Percentiles rank a stretch among this genome's conserved stretches.
Conservation (phyloP, 2,113 vertebrate species). For the Emydura subglobosa region DNA sequence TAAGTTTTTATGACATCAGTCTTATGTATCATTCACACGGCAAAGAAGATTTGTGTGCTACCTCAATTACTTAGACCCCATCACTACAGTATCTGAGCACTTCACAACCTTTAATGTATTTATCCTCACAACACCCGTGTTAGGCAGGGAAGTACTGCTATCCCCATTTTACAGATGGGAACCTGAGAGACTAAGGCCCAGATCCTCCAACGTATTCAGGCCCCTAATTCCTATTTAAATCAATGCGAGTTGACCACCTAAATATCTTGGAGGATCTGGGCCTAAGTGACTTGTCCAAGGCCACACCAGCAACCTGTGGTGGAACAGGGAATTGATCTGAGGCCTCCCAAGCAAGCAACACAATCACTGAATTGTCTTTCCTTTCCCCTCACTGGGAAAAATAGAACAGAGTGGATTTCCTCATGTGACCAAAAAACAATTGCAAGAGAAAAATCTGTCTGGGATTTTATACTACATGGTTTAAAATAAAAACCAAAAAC, state of each 20-base stretch:
- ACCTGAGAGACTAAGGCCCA: not conserved
- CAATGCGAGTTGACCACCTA: not conserved
- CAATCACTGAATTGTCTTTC: not conserved
- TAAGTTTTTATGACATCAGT: not conserved
- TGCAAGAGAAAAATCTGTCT: not conserved
- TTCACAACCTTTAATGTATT: not conserved
- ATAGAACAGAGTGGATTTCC: not conserved
- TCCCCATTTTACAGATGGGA: not conserved
- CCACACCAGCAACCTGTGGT: not conserved
- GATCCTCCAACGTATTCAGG: not conserved
- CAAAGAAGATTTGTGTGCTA: not conserved
- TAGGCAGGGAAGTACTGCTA: not conserved
- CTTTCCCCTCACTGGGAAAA: not conserved
- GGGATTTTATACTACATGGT: not conserved
- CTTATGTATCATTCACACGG: not conserved
- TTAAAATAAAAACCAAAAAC: constrained; percentile 3
- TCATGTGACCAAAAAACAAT: not conserved
- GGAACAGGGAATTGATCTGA: not conserved
- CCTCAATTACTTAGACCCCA: not conserved
- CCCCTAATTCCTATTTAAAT: not conserved
- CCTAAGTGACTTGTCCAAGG: not conserved
- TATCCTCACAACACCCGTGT: not conserved
- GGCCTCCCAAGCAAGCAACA: not conserved
- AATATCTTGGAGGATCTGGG: not conserved
- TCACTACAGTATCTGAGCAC: not conserved